Evolutionary conservation across 2,888 invertebrate genomes (phyloP), one percentile per base, ranked within the genome.

Genomic region (Aleiodes alternator): DNA sequence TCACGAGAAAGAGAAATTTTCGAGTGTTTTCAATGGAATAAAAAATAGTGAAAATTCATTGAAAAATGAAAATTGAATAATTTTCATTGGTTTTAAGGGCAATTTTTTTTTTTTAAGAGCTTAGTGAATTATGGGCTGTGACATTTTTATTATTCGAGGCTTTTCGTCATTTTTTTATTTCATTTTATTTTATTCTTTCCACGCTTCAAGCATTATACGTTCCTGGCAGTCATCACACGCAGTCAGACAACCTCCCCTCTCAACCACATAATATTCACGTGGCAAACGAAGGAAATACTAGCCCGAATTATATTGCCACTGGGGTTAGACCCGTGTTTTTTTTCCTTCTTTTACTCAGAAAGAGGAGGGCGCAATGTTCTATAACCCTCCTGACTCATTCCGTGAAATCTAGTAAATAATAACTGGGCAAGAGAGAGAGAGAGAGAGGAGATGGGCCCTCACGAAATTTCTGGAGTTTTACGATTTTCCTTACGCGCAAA

Each of bases 61-160:
- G 56, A 71, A 43, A 43, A 9, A 43, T 43, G 9, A 43, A 23
- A 31, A 56, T 71, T 66, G 80, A 23, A 83, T 82, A 82, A 82
- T 82, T 80, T 78, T 77, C 80, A 81, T 79, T 78, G 81, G 79
- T 77, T 75, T 73, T 72, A 64, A 74, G 64, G 68, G 71, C 75
- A 77, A 80, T 82, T 82, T 23, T 23, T 82, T 23, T 23, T 23
- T 23, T 23, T 79, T 80, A 79, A 81, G 71, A 70, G 66, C 79
- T 77, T 73, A 73, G 78, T 82, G 80, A 82, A 73, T 82, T 82
- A 81, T 75, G 75, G 77, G 71, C 76, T 81, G 81, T 81, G 82
- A 82, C 83, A 80, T 83, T 84, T 84, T 84, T 82, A 84, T 83
- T 82, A 81, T 80, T 80, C 78, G 51, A 78, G 68, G 34, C 29